Base-by-base conservation (phyloP, 2,888 invertebrate species). In the Cecidostiba fungosa region DNA sequence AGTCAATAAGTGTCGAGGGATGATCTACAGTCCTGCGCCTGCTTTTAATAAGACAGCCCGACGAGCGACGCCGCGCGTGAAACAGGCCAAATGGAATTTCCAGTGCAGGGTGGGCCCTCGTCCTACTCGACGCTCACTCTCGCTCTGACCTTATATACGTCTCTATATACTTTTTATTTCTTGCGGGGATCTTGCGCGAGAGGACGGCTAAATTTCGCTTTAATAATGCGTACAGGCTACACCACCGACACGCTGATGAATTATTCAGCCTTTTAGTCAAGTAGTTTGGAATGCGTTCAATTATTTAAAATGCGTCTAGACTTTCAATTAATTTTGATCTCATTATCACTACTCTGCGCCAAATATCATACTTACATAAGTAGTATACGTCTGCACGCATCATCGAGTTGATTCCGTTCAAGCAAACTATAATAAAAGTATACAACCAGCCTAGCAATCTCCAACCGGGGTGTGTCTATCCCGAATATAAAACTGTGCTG, bases 1-100 rank as follows among this genome's bases (percentile, higher is more conserved):
- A 92, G 92, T 93, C 93, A 93, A 93, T 93, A 93, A 93, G 93
- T 92, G 93, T 93, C 93, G 91, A 89, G 89, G 91, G 90, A 93
- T 93, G 93, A 92, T 92, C 89, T 92, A 93, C 91, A 88, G 90
- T 87, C 79, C 78, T 80, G 50, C 82, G 88, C 80, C 87, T 76
- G 66, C 85, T 83, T 84, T 90, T 91, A 91, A 90, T 91, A 92
- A 91, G 89, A 85, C 87, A 80, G 62, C 54, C 54, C 54, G 12
- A 32, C 54, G 50, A 66, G n/a, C n/a, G n/a, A n/a, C n/a, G n/a
- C n/a, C n/a, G n/a, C 73, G 47, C 39, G 23, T 77, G 72, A 29
- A 83, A 29, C 29, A 10, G 72, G 29, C n/a, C 14, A 47, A 59
- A 77, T 72, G 83, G 83, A 83, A 83, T 83, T 70, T 23, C 23